A percentile compares a stretch with the other conserved stretches of the same genome.
These are phyloP conservation scores for Euwallacea fornicatus DNA, from an alignment of 1,140 invertebrate species.

Conservation along the genomic window DNA sequence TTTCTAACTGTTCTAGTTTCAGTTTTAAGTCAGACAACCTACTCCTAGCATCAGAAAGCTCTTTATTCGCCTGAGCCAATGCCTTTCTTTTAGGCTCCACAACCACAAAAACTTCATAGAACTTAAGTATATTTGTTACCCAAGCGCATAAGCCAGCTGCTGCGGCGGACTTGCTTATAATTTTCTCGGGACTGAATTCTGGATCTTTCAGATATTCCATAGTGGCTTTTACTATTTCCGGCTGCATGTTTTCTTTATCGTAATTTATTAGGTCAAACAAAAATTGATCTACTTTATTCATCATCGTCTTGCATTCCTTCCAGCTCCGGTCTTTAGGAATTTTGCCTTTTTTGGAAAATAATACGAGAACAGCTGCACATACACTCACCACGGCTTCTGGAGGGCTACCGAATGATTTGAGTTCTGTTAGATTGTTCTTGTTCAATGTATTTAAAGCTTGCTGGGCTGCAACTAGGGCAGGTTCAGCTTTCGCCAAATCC, in stretches of 20 bases:
- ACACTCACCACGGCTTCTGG: constrained; percentile 84
- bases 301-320: constrained; percentile 87
- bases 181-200: constrained; percentile 85
- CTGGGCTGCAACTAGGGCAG: constrained; percentile 83
- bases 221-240: constrained; percentile 77
- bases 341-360: constrained; percentile 83
- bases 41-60: constrained; percentile 77
- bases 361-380: constrained; percentile 81
- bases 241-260: constrained; percentile 92
- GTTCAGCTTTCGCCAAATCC: constrained; percentile 89
- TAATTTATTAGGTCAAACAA: constrained; percentile 84
- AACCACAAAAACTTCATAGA: constrained; percentile 88
- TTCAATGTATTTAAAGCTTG: constrained; percentile 91
- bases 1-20: constrained; percentile 57
- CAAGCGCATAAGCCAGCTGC: constrained; percentile 91
- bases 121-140: constrained; percentile 91
- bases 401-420: constrained; percentile 89
- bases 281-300: constrained; percentile 85
- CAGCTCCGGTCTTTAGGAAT: constrained; percentile 91
- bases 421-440: constrained; percentile 90
- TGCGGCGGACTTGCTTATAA: constrained; percentile 83
- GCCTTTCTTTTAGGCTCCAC: constrained; percentile 86
- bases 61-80: constrained; percentile 80
- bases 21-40: constrained; percentile 65
- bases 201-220: constrained; percentile 63